Evolutionary conservation across 2,888 invertebrate species (phyloP).

Genomic region (Ophioninae sp.): DNA sequence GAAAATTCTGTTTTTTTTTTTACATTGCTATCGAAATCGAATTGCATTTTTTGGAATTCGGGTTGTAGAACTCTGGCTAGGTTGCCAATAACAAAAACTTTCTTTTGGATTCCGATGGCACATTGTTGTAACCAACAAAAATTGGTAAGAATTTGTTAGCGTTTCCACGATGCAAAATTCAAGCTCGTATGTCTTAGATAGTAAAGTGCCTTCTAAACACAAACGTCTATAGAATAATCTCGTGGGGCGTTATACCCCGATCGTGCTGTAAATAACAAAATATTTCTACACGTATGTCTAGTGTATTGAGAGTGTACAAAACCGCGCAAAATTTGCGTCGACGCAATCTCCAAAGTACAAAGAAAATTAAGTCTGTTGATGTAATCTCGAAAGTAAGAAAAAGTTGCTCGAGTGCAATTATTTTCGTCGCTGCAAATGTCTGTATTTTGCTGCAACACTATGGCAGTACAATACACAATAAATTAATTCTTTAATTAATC

Average conservation of each 20-base stretch:
- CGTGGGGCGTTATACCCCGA: constrained; percentile 5
- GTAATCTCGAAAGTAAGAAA: constrained; percentile 51
- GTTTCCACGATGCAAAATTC: not conserved
- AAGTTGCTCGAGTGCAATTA: not conserved
- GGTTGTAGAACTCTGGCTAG: constrained; percentile 21
- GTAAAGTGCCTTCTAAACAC: not conserved
- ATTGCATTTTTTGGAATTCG: not conserved
- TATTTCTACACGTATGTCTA: constrained; percentile 22
- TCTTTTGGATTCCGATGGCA: not conserved
- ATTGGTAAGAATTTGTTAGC: not conserved
- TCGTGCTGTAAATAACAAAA: constrained; percentile 65
- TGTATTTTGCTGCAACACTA: constrained; percentile 35
- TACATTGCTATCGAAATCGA: not conserved
- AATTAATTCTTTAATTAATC: constrained; percentile 7
- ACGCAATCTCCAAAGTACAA: constrained; percentile 61
- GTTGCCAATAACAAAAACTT: not conserved
- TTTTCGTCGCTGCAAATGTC: constrained; percentile 17
- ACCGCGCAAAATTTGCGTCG: constrained; percentile 48
- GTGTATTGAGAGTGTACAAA: constrained; percentile 31
- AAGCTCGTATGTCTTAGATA: not conserved
- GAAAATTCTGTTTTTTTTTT: not conserved
- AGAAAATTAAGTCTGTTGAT: constrained; percentile 66
- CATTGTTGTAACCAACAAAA: not conserved
- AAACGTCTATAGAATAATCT: not conserved
- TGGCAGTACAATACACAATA: constrained; percentile 21